phyloP scores from a whole-genome alignment of 2,888 invertebrate species.

The Tortricodes alternella region DNA sequence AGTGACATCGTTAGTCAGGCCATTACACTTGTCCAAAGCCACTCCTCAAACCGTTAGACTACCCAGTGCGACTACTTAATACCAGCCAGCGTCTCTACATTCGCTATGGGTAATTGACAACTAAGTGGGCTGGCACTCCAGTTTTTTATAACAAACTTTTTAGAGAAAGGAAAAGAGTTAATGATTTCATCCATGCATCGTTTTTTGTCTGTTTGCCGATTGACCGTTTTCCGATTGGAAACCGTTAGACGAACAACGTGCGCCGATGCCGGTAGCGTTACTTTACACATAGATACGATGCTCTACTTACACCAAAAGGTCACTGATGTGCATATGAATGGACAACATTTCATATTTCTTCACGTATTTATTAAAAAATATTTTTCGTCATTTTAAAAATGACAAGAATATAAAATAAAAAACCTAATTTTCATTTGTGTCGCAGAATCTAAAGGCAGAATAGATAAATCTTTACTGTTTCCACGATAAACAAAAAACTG shows the following conservation, averaged over 20 bases:
- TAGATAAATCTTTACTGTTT: no score
- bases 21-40: background rate
- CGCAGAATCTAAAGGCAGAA: no score
- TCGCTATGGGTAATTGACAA: constrained; percentile 18
- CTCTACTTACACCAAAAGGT: constrained; percentile 30
- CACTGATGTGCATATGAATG: constrained; percentile 32
- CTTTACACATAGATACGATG: constrained; percentile 37
- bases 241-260: constrained; percentile 66
- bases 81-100: constrained; percentile 9
- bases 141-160: constrained; percentile 11
- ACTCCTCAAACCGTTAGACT: constrained; percentile 8
- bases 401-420: no score
- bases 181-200: constrained; percentile 34
- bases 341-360: constrained; percentile 13
- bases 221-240: constrained; percentile 38
- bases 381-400: no score
- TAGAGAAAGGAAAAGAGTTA: constrained; percentile 28
- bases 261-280: constrained; percentile 36
- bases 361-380: no score
- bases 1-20: no score
- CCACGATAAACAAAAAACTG: no score
- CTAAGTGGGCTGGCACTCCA: constrained; percentile 17
- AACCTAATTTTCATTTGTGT: no score
- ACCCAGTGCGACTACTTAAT: background rate
- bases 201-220: constrained; percentile 28